Percentiles rank a stretch among this genome's conserved stretches.
Evolutionary conservation across 2,797 vertebrate genomes (phyloP).

Genomic region (Oophaga sylvatica): DNA sequence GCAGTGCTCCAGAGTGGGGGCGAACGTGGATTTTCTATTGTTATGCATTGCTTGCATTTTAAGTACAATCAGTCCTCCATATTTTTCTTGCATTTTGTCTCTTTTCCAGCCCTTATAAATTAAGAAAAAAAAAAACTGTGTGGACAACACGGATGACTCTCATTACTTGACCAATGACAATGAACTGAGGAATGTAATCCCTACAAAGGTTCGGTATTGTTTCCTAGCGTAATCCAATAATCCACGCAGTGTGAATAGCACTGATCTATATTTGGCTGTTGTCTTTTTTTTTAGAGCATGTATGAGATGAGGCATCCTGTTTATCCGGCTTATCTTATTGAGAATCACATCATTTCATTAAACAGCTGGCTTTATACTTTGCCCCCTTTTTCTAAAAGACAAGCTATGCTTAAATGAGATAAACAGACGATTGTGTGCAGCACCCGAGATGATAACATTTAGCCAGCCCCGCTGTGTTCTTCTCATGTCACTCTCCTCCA

Average conservation of each 20-base stretch:
- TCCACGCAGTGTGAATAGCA: not conserved
- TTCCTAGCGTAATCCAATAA: slow-evolving; percentile 13
- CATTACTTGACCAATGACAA: not conserved
- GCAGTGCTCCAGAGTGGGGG: too few relatives aligned
- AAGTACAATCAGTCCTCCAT: too few relatives aligned
- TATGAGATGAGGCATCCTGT: slow-evolving; percentile 1
- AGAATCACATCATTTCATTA: slow-evolving; percentile 12
- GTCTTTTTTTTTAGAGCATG: not conserved
- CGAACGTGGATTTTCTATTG: too few relatives aligned
- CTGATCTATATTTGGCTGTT: not conserved
- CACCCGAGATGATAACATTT: slow-evolving; percentile 23
- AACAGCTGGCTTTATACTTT: slow-evolving; percentile 9
- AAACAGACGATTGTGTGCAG: not conserved
- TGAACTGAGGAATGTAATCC: not conserved
- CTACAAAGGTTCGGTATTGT: not conserved
- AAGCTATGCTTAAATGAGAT: slow-evolving; percentile 7
- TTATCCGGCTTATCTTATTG: slow-evolving; percentile 21
- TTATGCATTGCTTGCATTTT: too few relatives aligned
- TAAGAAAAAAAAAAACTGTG: not conserved
- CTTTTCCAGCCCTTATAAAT: not conserved
- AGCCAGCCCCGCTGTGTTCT: slow-evolving; percentile 11
- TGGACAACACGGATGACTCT: not conserved
- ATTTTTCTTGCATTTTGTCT: not conserved
- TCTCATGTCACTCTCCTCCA: not conserved
- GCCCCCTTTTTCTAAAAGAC: slow-evolving; percentile 14